Base-by-base conservation (phyloP, 1,140 invertebrate species). In the Drosophila saltans region DNA sequence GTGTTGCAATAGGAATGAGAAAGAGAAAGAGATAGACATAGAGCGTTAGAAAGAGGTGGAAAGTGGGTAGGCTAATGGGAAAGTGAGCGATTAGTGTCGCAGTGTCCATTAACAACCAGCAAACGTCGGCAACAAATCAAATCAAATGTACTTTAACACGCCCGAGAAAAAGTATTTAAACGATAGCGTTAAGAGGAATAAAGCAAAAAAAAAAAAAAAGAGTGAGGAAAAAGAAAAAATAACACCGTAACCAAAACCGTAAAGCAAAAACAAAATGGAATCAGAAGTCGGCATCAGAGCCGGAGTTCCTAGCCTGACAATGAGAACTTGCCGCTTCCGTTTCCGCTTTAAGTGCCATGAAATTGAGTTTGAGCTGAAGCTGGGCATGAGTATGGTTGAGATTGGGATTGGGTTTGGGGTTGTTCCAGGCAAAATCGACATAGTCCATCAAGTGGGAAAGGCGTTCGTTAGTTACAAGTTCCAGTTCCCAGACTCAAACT, bases 121-220 rank as follows among this genome's bases (percentile, higher is more conserved):
- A 74, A 61, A 82, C 76, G 67, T 82, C 83, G 71, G 82, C 82
- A 88, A 86, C 82, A 86, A 86, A 86, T 88, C 82, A 86, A 88
- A 88, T 88, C 80, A 88, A 89, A 88, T 90, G 84, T 88, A 88
- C 84, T 88, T 88, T 88, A 88, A 88, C 83, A 88, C 83, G 84
- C 83, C 78, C 83, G 69, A 75, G 73, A 63, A 70, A 69, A 78
- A 89, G 83, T 89, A 89, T 89, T 89, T 88, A 89, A 72, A 73
- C 77, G 80, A 88, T 72, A 72, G 80, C 80, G 73, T 55, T 24
- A 52, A 63, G 16, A 43, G 69, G 74, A 69, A 83, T 66, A 61
- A 52, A 69, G 57, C 24, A 52, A 63, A 63, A 63, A 72, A 75
- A 79, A 60, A 65, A 55, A 33, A 10, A 28, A 39, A 9, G 33